These are phyloP conservation scores for Ursus arctos DNA, from an alignment of 2,113 vertebrate species.

Conservation along the genomic window DNA sequence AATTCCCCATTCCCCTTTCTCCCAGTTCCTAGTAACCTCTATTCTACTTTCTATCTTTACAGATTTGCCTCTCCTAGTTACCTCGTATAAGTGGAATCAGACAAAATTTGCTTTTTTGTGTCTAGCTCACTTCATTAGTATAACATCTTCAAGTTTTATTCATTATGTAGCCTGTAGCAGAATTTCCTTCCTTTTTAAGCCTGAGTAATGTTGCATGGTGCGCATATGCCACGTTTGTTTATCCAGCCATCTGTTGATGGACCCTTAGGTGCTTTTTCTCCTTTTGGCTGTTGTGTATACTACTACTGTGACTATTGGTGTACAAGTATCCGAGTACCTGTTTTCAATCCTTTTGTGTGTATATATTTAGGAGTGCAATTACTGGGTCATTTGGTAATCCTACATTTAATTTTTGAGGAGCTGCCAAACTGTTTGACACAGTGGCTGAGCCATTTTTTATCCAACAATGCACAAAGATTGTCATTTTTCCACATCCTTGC, in stretches of 20 bases:
- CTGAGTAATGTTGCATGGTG: background rate
- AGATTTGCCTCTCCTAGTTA: background rate
- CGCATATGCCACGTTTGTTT: background rate
- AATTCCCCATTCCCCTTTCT: background rate
- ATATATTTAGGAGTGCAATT: background rate
- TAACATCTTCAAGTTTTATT: background rate
- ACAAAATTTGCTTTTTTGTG: background rate
- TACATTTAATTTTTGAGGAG: background rate
- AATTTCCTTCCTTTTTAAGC: background rate
- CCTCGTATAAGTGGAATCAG: background rate
- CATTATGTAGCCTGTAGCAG: background rate
- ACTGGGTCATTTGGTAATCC: background rate
- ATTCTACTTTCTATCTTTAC: background rate
- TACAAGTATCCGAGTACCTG: background rate
- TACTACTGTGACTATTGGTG: background rate
- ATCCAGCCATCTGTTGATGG: background rate
- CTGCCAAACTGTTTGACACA: background rate
- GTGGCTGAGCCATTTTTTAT: background rate
- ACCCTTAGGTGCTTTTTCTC: background rate
- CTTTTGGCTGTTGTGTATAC: background rate
- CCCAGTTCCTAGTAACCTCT: background rate
- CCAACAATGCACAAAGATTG: background rate
- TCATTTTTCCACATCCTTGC: background rate
- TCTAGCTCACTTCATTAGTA: background rate
- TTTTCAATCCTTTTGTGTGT: background rate